These are phyloP conservation scores for Catocala nupta DNA, from an alignment of 2,888 invertebrate species.

Conservation along the genomic window DNA sequence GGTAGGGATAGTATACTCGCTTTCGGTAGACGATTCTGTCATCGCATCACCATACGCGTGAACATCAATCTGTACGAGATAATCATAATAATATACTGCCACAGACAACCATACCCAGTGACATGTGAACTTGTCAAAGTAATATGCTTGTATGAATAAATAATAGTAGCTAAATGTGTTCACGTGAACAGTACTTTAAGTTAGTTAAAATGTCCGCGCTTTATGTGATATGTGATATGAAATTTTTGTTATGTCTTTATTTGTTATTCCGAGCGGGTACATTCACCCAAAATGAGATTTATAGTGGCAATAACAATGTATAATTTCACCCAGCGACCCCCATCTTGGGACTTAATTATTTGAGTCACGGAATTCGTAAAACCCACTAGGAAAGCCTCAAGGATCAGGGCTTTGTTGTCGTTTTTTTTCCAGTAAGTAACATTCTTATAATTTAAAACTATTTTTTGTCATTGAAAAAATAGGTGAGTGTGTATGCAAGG, in stretches of 20 bases:
- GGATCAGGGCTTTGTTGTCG: constrained; percentile 80
- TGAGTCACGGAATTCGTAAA: constrained; percentile 85
- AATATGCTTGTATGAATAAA: too few relatives aligned
- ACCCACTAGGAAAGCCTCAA: constrained; percentile 77
- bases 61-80: too few relatives aligned
- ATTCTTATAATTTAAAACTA: constrained; percentile 71
- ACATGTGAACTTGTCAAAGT: too few relatives aligned
- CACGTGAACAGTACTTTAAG: neutral
- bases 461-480: constrained; percentile 81
- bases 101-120: too few relatives aligned
- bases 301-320: constrained; percentile 84
- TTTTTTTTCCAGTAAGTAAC: constrained; percentile 69
- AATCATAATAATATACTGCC: too few relatives aligned
- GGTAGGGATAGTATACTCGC: too few relatives aligned
- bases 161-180: neutral
- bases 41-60: too few relatives aligned
- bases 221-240: constrained; percentile 54
- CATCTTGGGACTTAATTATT: constrained; percentile 83
- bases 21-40: too few relatives aligned
- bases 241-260: constrained; percentile 61
- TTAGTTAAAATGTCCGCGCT: constrained; percentile 34
- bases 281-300: constrained; percentile 82
- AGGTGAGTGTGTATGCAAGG: constrained; percentile 76
- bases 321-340: constrained; percentile 80
- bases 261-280: constrained; percentile 78